Conservation (phyloP, 2,888 invertebrate species). For the Leptinotarsa rubiginosa region DNA sequence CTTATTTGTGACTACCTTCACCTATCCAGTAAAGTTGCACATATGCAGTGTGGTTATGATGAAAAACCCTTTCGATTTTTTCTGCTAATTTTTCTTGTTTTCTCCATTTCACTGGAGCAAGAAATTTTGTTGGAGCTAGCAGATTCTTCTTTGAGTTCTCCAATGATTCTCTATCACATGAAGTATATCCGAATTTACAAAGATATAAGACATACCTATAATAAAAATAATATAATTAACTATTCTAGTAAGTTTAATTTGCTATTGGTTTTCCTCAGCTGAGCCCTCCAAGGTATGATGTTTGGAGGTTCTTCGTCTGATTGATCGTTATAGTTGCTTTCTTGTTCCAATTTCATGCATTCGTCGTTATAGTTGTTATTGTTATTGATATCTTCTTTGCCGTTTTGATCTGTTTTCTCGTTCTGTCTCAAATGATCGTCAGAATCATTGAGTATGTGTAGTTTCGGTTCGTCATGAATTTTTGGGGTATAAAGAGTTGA, state of each 20-base stretch:
- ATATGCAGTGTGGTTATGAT: too few species aligned
- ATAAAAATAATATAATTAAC: conserved; percentile 13
- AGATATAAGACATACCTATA: too few species aligned
- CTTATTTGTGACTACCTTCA: too few species aligned
- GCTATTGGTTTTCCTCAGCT: conserved; percentile 90
- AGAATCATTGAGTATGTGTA: conserved; percentile 63
- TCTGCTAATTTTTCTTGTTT: too few species aligned
- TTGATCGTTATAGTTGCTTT: conserved; percentile 54
- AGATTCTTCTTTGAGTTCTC: too few species aligned
- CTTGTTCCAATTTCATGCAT: conserved; percentile 55
- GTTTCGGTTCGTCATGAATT: conserved; percentile 72
- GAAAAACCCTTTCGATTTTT: too few species aligned
- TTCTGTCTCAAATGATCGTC: conserved; percentile 66
- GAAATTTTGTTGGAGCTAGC: too few species aligned
- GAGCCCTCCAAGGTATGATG: conserved; percentile 91
- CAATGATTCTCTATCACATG: too few species aligned
- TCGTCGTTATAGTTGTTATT: conserved; percentile 66
- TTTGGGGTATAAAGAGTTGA: conserved; percentile 79
- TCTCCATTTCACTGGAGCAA: too few species aligned
- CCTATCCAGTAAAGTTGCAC: too few species aligned
- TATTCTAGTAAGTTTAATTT: conserved; percentile 84
- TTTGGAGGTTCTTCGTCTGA: conserved; percentile 69
- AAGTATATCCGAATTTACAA: too few species aligned
- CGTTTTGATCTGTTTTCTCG: conserved; percentile 11
- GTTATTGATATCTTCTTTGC: conserved; percentile 50